Conservation (phyloP, 2,113 vertebrate genomes). For the Anarrhichthys ocellatus region DNA sequence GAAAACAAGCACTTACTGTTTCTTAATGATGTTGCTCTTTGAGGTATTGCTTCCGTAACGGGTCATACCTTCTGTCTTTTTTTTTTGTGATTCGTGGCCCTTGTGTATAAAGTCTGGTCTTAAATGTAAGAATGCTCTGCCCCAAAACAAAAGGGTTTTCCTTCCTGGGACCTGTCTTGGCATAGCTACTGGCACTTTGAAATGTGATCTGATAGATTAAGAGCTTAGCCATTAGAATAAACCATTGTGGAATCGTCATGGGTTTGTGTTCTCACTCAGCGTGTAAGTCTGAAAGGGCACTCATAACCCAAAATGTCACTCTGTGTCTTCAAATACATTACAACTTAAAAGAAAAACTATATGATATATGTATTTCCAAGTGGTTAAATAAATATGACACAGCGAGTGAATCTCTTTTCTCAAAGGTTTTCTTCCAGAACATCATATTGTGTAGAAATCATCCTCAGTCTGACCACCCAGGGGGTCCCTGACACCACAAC, state of each 20-base stretch:
- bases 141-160: constrained; percentile 68
- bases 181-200: constrained; percentile 75
- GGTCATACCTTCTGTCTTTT: constrained; percentile 28
- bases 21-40: constrained; percentile 61
- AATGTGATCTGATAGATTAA: constrained; percentile 80
- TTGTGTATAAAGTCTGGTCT: constrained; percentile 62
- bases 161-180: constrained; percentile 78
- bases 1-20: constrained; percentile 69
- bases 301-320: constrained; percentile 17
- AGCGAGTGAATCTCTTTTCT: constrained; percentile 47
- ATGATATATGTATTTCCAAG: neutral
- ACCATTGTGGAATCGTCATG: constrained; percentile 70
- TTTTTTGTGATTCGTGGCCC: constrained; percentile 33
- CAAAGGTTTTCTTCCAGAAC: constrained; percentile 59
- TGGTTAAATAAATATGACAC: constrained; percentile 29
- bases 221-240: constrained; percentile 80
- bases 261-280: constrained; percentile 53
- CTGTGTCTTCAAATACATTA: constrained; percentile 11
- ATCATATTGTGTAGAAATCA: constrained; percentile 78
- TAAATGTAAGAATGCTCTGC: constrained; percentile 62
- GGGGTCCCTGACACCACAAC: constrained; percentile 80
- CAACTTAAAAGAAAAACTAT: neutral
- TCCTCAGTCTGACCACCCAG: constrained; percentile 89
- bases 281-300: constrained; percentile 12
- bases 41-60: constrained; percentile 59